Base-by-base conservation (phyloP, 2,113 vertebrate species). In the Jaculus jaculus region DNA sequence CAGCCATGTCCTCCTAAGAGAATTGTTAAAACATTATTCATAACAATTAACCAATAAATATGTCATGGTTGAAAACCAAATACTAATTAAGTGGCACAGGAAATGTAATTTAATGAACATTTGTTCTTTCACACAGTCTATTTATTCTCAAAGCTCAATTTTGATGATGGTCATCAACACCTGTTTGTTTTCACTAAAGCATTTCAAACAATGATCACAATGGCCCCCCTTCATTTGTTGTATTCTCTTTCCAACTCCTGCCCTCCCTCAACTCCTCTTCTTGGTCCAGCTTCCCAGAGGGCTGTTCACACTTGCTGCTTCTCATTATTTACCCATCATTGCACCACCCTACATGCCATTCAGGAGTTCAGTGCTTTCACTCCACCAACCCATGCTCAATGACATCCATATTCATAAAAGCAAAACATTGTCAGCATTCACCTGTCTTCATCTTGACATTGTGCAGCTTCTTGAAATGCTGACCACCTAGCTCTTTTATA, bases 11-110 rank as follows among this genome's bases (percentile, higher is more conserved):
- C 87, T 93, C 92, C 84, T 68, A 82, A 92, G 84, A 95, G 81
- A 95, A 95, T 94, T 95, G 89, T 77, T 77, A 92, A 96, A 80
- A 72, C 72, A 32, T 96, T 90, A 65, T 93, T 89, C 30, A 47
- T 24, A 84, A 58, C 78, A 94, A 96, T 93, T 96, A 90, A 90
- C 34, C 47, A 88, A 66, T 74, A 93, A 90, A 88, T 90, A 82
- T 81, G 87, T 90, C 88, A 78, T 77, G 74, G 91, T 85, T 7
- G 1, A 90, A 95, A 79, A 90, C 63, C 96, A 95, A 92, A 92
- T 96, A 90, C 88, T 79, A 93, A 79, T 92, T 93, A 92, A 74
- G 60, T 66, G 34, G 73, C 78, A 82, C 7, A 87, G 74, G 89
- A 91, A 93, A 95, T 61, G 81, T 85, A 24, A 87, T 91, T 96